Evolutionary conservation across 2,797 vertebrate species (phyloP), one percentile per base, ranked within the genome.

Genomic region (Oryzias dopingdopingensis): DNA sequence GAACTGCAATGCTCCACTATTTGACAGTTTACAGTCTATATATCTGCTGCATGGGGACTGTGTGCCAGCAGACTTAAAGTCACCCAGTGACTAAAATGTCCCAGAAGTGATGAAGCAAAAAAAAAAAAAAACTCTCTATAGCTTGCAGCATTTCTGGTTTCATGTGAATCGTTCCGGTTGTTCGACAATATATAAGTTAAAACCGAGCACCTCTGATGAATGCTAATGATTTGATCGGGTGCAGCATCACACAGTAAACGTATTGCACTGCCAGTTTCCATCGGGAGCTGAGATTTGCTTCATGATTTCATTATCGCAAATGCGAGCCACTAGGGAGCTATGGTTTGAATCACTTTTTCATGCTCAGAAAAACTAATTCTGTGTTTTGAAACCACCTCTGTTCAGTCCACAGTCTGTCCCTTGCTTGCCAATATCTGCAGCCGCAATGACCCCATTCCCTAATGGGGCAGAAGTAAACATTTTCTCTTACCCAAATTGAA

Each of bases 381-480:
- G 12, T 17, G 43, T 52, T 49, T 42, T 46, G 16, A 62, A 61
- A 52, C 13, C 61, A 56, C 14, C 7, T 42, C 42, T 32, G 62
- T 65, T 59, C 46, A 56, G 4, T 42, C 24, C 56, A 18, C 23
- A 47, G 51, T 57, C 42, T 49, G 14, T 18, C 41, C n/a, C 15
- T 16, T 51, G 41, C 8, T 4, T 45, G 53, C 49, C 42, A 65
- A 72, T 54, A 55, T 61, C 53, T 59, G 1, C 65, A 29, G 18
- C 52, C 52, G 55, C 55, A 67, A 59, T 68, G 58, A 42, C 43
- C 54, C 51, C 52, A 62, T 74, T 69, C 65, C 1, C 26, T 47
- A 29, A 40, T 24, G 14, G 62, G 49, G 1, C 59, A 32, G 61
- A 69, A 57, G 41, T 14, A 4, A 53, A 67, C 52, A 59, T 49